Conservation (phyloP, 2,888 invertebrate species). For the Ecliptopera silaceata region DNA sequence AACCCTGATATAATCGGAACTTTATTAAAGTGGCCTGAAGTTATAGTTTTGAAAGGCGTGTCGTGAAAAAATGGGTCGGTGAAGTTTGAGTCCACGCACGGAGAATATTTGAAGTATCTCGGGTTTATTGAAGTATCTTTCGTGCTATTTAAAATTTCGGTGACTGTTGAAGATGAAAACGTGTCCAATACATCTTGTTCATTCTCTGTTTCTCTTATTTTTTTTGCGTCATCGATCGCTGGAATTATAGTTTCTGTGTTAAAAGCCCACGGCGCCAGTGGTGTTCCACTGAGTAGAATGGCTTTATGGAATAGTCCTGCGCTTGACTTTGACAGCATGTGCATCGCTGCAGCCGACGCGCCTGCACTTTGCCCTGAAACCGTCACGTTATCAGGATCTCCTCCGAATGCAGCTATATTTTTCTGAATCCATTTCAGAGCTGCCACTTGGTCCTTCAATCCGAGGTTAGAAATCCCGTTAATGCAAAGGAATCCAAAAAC, state of each 20-base stretch:
- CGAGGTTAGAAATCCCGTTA: conserved; percentile 66
- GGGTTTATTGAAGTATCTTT: conserved; percentile 59
- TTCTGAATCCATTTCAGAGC: conserved; percentile 69
- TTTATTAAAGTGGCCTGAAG: conserved; percentile 61
- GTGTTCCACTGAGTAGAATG: conserved; percentile 66
- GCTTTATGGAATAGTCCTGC: conserved; percentile 69
- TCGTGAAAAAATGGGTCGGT: conserved; percentile 65
- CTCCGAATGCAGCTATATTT: conserved; percentile 70
- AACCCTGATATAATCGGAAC: conserved; percentile 68
- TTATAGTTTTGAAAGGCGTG: conserved; percentile 63
- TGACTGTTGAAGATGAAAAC: conserved; percentile 50
- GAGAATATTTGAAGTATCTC: conserved; percentile 68
- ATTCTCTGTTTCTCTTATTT: conserved; percentile 47
- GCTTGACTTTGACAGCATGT: conserved; percentile 61
- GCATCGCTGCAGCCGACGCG: conserved; percentile 65
- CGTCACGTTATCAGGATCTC: conserved; percentile 74
- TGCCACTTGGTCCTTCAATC: conserved; percentile 70
- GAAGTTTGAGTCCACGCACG: conserved; percentile 62
- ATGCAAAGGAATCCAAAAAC: conserved; percentile 70
- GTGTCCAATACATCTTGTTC: conserved; percentile 53
- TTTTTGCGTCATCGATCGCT: conserved; percentile 59
- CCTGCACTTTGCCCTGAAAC: conserved; percentile 74
- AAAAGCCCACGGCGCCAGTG: conserved; percentile 68
- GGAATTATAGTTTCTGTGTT: conserved; percentile 56
- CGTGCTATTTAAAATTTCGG: conserved; percentile 53